Evolutionary conservation across 2,888 invertebrate species (phyloP).

Genomic region (Drosophila quinaria): DNA sequence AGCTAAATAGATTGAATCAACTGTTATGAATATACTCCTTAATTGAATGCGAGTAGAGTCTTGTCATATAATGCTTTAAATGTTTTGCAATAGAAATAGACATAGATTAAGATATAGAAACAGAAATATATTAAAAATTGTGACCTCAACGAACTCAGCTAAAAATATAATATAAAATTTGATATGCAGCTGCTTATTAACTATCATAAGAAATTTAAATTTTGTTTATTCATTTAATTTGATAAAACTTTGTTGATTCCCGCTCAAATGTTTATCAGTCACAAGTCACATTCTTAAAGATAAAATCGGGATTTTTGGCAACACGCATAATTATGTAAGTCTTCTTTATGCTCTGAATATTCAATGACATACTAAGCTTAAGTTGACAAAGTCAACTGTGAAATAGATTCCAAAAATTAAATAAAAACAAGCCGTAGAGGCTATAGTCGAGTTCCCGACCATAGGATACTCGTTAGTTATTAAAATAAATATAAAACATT

Average conservation of each 20-base stretch:
- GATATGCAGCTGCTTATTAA: background rate
- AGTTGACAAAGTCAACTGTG: background rate
- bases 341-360: background rate
- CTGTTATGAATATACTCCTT: background rate
- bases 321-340: background rate
- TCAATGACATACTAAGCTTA: background rate
- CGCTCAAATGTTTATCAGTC: background rate
- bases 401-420: background rate
- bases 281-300: background rate
- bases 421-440: too few species aligned
- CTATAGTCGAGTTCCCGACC: too few species aligned
- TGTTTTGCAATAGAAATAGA: background rate
- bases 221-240: background rate
- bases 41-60: background rate
- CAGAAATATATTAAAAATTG: background rate
- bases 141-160: constrained; percentile 1
- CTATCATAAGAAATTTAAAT: constrained; percentile 2
- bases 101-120: too few species aligned
- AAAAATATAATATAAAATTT: background rate
- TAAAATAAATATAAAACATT: too few species aligned
- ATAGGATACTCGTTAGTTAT: too few species aligned
- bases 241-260: background rate
- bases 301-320: background rate
- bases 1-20: background rate
- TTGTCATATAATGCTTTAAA: background rate